Conservation (phyloP, 1,140 invertebrate genomes). For the Scaptomyza montana region DNA sequence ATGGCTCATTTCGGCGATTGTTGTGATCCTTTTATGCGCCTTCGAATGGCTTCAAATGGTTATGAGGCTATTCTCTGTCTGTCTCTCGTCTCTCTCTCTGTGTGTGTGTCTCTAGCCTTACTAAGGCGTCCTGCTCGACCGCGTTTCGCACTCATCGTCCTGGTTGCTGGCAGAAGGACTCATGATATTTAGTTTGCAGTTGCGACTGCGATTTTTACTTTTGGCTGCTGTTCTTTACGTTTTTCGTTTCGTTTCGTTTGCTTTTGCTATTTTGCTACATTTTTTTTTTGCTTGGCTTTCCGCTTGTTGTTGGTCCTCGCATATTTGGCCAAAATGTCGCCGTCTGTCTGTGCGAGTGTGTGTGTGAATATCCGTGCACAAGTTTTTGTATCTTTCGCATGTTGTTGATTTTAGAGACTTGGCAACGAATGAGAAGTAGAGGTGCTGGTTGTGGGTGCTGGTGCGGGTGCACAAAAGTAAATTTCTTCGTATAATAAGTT, state of each 20-base stretch:
- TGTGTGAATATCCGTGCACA: slow-evolving; percentile 64
- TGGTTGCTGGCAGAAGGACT: slow-evolving; percentile 15
- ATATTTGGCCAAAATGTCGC: slow-evolving; percentile 74
- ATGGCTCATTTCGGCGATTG: slow-evolving; percentile 84
- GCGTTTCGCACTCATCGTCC: slow-evolving; percentile 10
- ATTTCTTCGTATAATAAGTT: slow-evolving; percentile 83
- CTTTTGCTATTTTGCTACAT: slow-evolving; percentile 27
- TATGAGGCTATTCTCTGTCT: slow-evolving; percentile 79
- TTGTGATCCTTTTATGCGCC: slow-evolving; percentile 84
- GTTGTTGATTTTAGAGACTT: slow-evolving; percentile 82
- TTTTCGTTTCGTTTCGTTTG: slow-evolving; percentile 46
- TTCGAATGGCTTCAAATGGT: slow-evolving; percentile 84
- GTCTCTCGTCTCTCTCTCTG: slow-evolving; percentile 37
- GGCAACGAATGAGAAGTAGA: slow-evolving; percentile 55
- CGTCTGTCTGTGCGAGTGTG: slow-evolving; percentile 36
- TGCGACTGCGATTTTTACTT: slow-evolving; percentile 80
- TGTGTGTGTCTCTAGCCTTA: slow-evolving; percentile 2
- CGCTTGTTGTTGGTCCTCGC: slow-evolving; percentile 41
- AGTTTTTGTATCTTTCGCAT: slow-evolving; percentile 79
- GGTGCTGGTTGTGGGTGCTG: slow-evolving; percentile 7
- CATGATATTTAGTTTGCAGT: slow-evolving; percentile 80
- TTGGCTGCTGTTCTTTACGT: slow-evolving; percentile 38
- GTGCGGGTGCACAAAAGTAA: slow-evolving; percentile 56
- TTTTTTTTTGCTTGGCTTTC: slow-evolving; percentile 55
- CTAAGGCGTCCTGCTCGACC: slow-evolving; percentile 45